phyloP scores from a whole-genome alignment of 2,888 invertebrate genomes.

The Stenchaetothrips biformis region DNA sequence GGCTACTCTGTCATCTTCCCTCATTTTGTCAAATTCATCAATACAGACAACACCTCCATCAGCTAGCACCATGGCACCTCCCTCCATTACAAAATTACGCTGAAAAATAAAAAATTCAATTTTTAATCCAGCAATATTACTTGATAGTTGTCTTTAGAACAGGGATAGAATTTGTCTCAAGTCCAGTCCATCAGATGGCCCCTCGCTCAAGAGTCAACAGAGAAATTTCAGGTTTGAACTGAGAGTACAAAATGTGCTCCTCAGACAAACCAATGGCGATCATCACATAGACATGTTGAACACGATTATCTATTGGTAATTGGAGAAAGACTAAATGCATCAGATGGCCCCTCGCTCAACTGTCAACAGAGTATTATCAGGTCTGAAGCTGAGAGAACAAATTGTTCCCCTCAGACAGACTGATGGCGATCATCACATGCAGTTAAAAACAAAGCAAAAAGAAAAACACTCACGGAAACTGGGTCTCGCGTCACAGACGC shows the following conservation, averaged over 20 bases:
- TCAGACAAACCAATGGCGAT: neutral
- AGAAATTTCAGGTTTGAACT: conserved; percentile 12
- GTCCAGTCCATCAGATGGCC: neutral
- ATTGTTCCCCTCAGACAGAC: conserved; percentile 29
- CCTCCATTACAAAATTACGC: conserved; percentile 96
- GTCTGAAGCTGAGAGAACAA: conserved; percentile 22
- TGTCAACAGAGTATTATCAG: conserved; percentile 30
- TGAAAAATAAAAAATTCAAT: conserved; percentile 44
- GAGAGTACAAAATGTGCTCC: neutral
- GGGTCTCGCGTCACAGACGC: conserved; percentile 96
- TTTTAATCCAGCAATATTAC: conserved; percentile 7
- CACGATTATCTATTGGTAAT: neutral
- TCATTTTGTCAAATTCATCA: conserved; percentile 99
- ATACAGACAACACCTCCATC: conserved; percentile 99
- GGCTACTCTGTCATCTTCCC: conserved; percentile 97
- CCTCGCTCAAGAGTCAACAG: neutral
- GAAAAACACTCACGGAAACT: conserved; percentile 61
- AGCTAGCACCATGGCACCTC: conserved; percentile 98
- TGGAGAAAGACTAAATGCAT: conserved; percentile 23
- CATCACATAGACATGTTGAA: neutral
- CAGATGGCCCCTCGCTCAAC: conserved; percentile 34
- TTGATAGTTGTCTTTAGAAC: no score
- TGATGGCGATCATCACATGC: conserved; percentile 8
- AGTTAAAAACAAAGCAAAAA: neutral
- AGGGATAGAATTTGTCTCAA: neutral